These are phyloP conservation scores for Urocitellus parryii DNA, from an alignment of 2,113 vertebrate genomes.

Conservation along the genomic window DNA sequence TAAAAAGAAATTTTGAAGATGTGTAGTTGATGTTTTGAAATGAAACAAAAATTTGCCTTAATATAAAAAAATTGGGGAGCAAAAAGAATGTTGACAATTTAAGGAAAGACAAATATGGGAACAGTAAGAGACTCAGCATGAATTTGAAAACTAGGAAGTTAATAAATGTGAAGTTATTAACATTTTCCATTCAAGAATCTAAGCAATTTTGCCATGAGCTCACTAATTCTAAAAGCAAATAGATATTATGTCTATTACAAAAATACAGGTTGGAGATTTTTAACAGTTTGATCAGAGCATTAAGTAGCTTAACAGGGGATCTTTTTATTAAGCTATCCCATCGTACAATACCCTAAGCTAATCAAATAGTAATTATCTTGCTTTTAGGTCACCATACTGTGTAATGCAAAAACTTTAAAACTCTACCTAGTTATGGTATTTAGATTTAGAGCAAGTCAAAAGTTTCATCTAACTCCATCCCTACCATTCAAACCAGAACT, in stretches of 20 bases:
- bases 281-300: not conserved
- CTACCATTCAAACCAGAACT: not conserved
- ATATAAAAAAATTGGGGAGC: not conserved
- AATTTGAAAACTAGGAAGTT: constrained; percentile 19
- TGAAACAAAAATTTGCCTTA: constrained; percentile 17
- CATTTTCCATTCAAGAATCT: constrained; percentile 15
- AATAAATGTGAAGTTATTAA: constrained; percentile 58
- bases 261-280: not conserved
- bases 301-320: not conserved
- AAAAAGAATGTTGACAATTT: constrained; percentile 1
- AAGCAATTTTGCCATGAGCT: not conserved
- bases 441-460: constrained; percentile 39
- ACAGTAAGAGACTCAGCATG: not conserved
- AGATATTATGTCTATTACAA: not conserved
- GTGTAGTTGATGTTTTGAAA: constrained; percentile 42
- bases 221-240: constrained; percentile 22
- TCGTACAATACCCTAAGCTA: not conserved
- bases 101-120: not conserved
- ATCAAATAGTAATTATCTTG: constrained; percentile 26
- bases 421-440: not conserved
- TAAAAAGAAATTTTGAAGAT: constrained; percentile 9
- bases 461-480: not conserved
- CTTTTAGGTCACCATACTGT: not conserved
- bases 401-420: not conserved
- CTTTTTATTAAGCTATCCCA: not conserved